phyloP scores from a whole-genome alignment of 2,888 invertebrate genomes.

The Listrodromus nycthemerus region DNA sequence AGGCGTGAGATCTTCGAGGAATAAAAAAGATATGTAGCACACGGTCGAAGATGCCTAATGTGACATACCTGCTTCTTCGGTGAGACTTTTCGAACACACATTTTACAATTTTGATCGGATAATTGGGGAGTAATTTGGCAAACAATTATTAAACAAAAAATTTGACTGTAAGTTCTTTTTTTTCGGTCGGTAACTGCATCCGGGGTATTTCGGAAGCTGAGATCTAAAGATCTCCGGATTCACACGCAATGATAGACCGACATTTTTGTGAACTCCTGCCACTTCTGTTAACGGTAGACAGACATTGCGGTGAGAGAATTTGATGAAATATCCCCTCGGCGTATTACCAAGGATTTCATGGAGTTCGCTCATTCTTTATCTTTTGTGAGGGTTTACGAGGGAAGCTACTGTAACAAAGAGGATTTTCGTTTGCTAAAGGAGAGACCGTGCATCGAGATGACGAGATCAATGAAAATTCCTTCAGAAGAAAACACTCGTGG shows the following conservation, averaged over 20 bases:
- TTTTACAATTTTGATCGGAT: neutral
- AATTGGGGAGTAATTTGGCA: neutral
- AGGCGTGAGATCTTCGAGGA: neutral
- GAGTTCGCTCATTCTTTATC: conserved; percentile 41
- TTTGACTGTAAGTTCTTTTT: too few species aligned
- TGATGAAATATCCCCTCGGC: conserved; percentile 41
- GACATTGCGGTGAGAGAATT: conserved; percentile 43
- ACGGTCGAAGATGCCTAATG: neutral
- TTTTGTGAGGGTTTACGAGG: conserved; percentile 52
- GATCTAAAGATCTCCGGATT: conserved; percentile 43
- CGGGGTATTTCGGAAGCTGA: conserved; percentile 28
- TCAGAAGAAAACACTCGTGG: conserved; percentile 58
- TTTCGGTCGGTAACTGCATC: neutral
- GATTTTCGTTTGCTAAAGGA: neutral
- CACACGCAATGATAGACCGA: conserved; percentile 28
- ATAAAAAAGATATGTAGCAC: neutral
- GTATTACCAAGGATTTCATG: conserved; percentile 49
- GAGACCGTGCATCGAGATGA: neutral
- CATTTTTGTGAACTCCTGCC: neutral
- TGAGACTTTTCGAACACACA: neutral
- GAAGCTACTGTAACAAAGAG: neutral
- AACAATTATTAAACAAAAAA: too few species aligned
- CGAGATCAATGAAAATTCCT: conserved; percentile 52
- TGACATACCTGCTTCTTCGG: neutral
- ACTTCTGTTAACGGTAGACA: conserved; percentile 32